phyloP scores from a whole-genome alignment of 2,113 vertebrate species.

The Chloropsis cyanopogon region DNA sequence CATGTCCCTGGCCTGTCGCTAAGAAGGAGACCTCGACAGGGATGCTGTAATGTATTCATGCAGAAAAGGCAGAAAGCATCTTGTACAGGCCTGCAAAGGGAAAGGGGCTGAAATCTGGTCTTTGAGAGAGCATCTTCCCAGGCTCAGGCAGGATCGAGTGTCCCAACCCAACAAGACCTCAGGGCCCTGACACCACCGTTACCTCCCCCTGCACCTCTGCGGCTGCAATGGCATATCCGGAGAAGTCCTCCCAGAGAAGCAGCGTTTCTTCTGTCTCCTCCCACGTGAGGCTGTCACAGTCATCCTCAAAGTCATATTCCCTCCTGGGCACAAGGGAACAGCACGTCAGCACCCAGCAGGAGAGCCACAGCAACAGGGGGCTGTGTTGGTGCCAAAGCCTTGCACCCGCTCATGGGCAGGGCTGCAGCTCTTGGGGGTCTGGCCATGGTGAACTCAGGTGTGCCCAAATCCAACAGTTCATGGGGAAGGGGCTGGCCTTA shows the following conservation, averaged over 20 bases:
- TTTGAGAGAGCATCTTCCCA: not conserved
- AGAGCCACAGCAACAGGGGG: not conserved
- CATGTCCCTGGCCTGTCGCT: not conserved
- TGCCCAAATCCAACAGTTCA: not conserved
- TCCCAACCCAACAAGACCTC: not conserved
- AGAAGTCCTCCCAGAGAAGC: conserved; percentile 97
- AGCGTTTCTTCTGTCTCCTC: conserved; percentile 96
- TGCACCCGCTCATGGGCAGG: fast-evolving
- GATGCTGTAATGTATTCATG: not conserved
- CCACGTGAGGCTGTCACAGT: conserved; percentile 97
- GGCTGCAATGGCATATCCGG: conserved; percentile 85
- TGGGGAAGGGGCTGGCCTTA: not conserved
- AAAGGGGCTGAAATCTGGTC: not conserved
- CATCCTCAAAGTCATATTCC: conserved; percentile 95
- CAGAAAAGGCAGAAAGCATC: not conserved
- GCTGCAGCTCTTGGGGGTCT: not conserved
- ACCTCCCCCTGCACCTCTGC: conserved; percentile 91
- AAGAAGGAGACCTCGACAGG: not conserved
- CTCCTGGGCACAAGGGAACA: conserved; percentile 74
- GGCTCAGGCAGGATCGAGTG: not conserved
- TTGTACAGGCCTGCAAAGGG: not conserved
- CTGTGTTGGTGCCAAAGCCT: fast-evolving
- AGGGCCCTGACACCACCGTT: conserved; percentile 16
- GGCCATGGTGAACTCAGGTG: not conserved
- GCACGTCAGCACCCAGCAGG: not conserved